A percentile compares a stretch with the other conserved stretches of the same genome.
Evolutionary conservation across 1,140 invertebrate species (phyloP).

Genomic region (Bombus sylvicola): DNA sequence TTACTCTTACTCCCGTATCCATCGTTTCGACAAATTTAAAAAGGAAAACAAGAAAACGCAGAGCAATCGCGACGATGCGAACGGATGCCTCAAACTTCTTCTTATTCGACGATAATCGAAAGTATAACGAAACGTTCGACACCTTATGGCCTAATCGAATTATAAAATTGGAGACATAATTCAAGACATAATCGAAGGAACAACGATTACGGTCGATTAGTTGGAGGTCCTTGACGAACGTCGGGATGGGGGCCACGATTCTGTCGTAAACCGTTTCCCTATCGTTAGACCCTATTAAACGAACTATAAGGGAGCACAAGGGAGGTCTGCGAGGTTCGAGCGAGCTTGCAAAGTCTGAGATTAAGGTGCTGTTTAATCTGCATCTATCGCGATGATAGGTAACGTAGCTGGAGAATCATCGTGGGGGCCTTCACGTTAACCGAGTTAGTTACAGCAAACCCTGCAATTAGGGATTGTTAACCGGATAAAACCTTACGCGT

Average conservation of each 20-base stretch:
- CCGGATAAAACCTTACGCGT: slow-evolving; percentile 69
- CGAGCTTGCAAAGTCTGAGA: slow-evolving; percentile 33
- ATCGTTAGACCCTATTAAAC: slow-evolving; percentile 54
- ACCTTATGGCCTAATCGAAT: slow-evolving; percentile 38
- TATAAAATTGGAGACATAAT: slow-evolving; percentile 28
- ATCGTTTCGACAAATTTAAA: background rate
- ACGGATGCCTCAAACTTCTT: background rate
- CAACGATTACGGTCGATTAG: slow-evolving; percentile 22
- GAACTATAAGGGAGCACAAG: slow-evolving; percentile 26
- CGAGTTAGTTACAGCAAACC: slow-evolving; percentile 71
- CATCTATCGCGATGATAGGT: slow-evolving; percentile 73
- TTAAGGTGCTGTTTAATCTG: slow-evolving; percentile 68
- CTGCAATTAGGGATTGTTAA: slow-evolving; percentile 73
- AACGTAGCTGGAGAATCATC: slow-evolving; percentile 41
- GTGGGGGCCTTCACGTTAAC: slow-evolving; percentile 67
- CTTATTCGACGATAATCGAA: background rate
- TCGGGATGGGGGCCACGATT: background rate
- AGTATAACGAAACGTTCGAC: background rate
- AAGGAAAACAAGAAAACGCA: background rate
- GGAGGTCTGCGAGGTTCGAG: slow-evolving; percentile 33
- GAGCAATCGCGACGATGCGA: background rate
- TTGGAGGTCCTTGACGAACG: background rate
- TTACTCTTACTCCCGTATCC: background rate
- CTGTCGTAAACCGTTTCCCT: slow-evolving; percentile 44
- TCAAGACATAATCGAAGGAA: slow-evolving; percentile 8